Conservation (phyloP, 2,113 vertebrate species). For the Corvus cornix region DNA sequence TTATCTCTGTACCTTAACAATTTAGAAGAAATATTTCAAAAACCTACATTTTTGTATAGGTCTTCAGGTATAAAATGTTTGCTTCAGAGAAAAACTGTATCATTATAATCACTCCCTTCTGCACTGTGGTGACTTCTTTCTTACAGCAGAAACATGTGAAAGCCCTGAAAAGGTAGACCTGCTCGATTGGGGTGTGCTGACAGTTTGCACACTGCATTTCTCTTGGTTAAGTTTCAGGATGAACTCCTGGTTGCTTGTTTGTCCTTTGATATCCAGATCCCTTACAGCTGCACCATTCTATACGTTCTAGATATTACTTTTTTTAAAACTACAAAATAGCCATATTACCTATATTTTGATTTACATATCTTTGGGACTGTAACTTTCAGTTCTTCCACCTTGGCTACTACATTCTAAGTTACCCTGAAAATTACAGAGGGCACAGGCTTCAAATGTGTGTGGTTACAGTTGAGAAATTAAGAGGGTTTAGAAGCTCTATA, state of each 20-base stretch:
- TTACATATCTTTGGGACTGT: background rate
- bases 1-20: background rate
- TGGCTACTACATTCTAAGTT: background rate
- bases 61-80: background rate
- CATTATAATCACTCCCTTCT: background rate
- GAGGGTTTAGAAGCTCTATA: background rate
- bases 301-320: background rate
- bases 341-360: background rate
- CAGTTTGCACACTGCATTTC: background rate
- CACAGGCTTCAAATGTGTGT: background rate
- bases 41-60: background rate
- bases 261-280: background rate
- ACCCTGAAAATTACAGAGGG: background rate
- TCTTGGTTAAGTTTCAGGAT: background rate
- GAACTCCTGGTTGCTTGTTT: background rate
- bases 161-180: background rate
- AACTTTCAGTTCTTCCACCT: background rate
- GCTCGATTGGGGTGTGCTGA: background rate
- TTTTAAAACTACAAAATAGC: background rate
- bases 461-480: background rate
- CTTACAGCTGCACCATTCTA: background rate
- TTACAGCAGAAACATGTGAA: background rate
- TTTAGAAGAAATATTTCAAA: background rate
- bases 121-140: background rate
- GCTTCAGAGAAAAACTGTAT: background rate